Percentiles rank a stretch among this genome's conserved stretches.
phyloP scores from a whole-genome alignment of 2,113 vertebrate genomes.

The Poeciliopsis retropinna region DNA sequence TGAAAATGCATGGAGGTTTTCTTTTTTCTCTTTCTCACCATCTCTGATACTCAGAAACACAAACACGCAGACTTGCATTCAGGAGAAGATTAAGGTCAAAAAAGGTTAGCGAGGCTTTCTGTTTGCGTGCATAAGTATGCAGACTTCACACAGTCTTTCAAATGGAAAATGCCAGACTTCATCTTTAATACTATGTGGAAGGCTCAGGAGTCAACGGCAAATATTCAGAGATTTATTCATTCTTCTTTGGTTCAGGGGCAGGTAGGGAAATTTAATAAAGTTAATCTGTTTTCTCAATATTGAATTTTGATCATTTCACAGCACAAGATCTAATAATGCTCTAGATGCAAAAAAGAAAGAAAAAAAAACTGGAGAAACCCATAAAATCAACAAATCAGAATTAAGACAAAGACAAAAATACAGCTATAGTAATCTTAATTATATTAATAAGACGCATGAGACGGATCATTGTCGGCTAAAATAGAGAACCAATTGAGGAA shows the following conservation, averaged over 20 bases:
- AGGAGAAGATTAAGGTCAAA: conserved; percentile 48
- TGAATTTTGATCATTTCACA: not conserved
- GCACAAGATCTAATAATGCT: not conserved
- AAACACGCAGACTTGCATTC: conserved; percentile 14
- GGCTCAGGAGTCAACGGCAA: conserved; percentile 9
- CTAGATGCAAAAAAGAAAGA: not conserved
- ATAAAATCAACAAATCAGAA: not conserved
- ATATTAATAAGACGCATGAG: not conserved
- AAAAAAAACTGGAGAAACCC: not conserved
- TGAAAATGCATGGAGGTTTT: conserved; percentile 4
- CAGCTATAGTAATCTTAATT: not conserved
- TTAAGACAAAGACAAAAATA: not conserved
- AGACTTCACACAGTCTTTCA: conserved; percentile 2
- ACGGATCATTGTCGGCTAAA: not conserved
- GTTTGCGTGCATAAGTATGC: conserved; percentile 4
- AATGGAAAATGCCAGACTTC: conserved; percentile 25
- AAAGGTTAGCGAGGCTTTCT: conserved; percentile 14
- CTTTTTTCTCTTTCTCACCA: conserved; percentile 3
- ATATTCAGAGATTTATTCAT: conserved; percentile 13
- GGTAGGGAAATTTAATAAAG: conserved; percentile 23
- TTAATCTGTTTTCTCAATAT: conserved; percentile 28
- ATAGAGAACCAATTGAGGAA: not conserved
- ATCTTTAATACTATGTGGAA: not conserved
- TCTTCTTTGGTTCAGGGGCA: conserved; percentile 1
- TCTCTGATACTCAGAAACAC: not conserved